Percentiles rank a stretch among this genome's conserved stretches.
phyloP scores from a whole-genome alignment of 2,113 vertebrate genomes.

The Helogale parvula region DNA sequence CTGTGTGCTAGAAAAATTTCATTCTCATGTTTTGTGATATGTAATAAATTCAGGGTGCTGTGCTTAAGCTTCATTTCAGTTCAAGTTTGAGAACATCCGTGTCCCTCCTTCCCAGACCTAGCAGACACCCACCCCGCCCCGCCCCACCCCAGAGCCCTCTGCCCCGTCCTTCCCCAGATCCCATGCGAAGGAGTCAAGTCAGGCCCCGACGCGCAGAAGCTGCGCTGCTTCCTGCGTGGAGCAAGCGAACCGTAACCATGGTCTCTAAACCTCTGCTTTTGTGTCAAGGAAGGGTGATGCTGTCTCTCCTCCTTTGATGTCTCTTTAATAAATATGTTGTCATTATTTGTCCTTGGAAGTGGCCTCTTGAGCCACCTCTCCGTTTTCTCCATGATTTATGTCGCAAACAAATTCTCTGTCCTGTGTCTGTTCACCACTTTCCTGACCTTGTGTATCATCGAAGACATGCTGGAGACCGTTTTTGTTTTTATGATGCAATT shows the following conservation, averaged over 20 bases:
- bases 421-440: constrained; percentile 72
- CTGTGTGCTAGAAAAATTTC: constrained; percentile 69
- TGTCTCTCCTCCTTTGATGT: background rate
- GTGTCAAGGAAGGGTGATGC: constrained; percentile 57
- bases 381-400: constrained; percentile 64
- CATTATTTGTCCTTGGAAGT: constrained; percentile 70
- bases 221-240: background rate
- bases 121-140: background rate
- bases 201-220: background rate
- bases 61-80: constrained; percentile 64
- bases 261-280: constrained; percentile 52
- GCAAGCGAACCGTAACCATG: background rate
- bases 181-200: background rate
- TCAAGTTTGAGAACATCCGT: constrained; percentile 45
- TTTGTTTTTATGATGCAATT: constrained; percentile 78
- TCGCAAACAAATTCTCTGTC: constrained; percentile 72
- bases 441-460: constrained; percentile 63
- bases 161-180: background rate
- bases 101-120: background rate
- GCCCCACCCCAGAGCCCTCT: rapidly evolving
- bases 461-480: constrained; percentile 75
- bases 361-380: constrained; percentile 52
- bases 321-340: constrained; percentile 69
- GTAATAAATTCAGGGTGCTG: constrained; percentile 82
- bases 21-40: constrained; percentile 71